Conservation (phyloP, 2,797 vertebrate species). For the Diglossa cyanea region DNA sequence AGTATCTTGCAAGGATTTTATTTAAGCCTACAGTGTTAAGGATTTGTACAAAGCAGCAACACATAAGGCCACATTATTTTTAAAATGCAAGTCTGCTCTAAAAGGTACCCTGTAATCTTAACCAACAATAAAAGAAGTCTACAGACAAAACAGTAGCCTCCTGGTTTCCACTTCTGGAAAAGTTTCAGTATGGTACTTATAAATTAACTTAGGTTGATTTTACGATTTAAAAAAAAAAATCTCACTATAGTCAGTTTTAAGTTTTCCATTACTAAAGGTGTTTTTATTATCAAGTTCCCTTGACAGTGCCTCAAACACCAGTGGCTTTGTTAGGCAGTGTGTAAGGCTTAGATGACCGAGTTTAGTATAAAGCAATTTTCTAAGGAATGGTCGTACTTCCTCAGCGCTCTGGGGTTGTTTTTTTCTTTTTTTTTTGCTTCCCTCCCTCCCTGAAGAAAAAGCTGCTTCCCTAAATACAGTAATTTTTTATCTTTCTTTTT, state of each 20-base stretch:
- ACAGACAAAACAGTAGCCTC: background rate
- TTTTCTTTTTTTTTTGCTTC: rapidly evolving
- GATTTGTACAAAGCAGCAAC: background rate
- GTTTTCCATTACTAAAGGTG: constrained; percentile 22
- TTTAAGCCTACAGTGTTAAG: background rate
- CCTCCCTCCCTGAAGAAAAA: background rate
- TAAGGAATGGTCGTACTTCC: background rate
- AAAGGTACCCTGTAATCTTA: background rate
- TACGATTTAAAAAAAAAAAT: background rate
- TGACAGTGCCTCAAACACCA: constrained; percentile 14
- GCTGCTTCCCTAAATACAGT: background rate
- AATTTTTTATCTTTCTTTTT: background rate
- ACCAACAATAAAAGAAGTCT: background rate
- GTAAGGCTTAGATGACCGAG: background rate
- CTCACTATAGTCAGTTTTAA: background rate
- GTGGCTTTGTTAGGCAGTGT: background rate
- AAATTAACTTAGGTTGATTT: background rate
- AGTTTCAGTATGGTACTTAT: background rate
- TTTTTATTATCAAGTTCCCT: constrained; percentile 34
- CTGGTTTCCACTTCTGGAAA: background rate
- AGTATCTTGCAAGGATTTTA: background rate
- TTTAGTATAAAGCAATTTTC: background rate
- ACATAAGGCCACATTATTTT: background rate
- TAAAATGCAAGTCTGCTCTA: background rate
- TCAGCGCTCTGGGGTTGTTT: background rate